Base-by-base conservation (phyloP, 2,888 invertebrate genomes). In the Brachylomia viminalis region DNA sequence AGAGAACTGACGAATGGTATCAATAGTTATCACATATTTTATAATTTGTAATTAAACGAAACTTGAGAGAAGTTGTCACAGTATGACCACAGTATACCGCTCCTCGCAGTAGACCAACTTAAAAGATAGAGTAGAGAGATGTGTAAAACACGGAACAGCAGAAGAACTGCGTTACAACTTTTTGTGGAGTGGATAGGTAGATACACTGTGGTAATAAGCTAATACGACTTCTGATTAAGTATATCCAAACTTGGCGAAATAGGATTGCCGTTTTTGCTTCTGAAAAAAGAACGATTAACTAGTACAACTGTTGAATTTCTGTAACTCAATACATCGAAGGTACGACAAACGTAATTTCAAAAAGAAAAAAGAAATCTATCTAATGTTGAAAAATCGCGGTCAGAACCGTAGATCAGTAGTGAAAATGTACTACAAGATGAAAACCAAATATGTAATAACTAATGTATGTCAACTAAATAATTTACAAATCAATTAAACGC, bases 401-500 rank as follows among this genome's bases (percentile, higher is more conserved):
- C 70, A 89, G 85, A 87, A 86, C 87, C 90, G 88, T 88, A 91
- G 54, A 64, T 87, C 84, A 73, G 80, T 84, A 84, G 81, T 69
- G 49, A 69, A 74, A 11, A 72, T 72, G 59, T 17, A 80, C 75
- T 83, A 87, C 70, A 89, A 86, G 88, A 88, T 75, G 68, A 84
- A 78, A 89, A 89, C 86, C 77, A 90, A 92, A 91, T 90, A 87
- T 92, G 91, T 91, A 91, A 91, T 91, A 88, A 89, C 86, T 74
- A n/a, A n/a, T n/a, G n/a, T n/a, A 87, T 80, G 81, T 83, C 75
- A 77, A 89, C 90, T 84, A 90, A 89, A 90, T 88, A 91, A 92
- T 93, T 87, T 93, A 93, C 91, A 94, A 90, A 89, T 90, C 85
- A 89, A 88, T 89, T 89, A 90, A 91, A 91, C 89, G 89, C 89